These are phyloP conservation scores for Camponotus fellah DNA, from an alignment of 2,888 invertebrate species.

Conservation along the genomic window DNA sequence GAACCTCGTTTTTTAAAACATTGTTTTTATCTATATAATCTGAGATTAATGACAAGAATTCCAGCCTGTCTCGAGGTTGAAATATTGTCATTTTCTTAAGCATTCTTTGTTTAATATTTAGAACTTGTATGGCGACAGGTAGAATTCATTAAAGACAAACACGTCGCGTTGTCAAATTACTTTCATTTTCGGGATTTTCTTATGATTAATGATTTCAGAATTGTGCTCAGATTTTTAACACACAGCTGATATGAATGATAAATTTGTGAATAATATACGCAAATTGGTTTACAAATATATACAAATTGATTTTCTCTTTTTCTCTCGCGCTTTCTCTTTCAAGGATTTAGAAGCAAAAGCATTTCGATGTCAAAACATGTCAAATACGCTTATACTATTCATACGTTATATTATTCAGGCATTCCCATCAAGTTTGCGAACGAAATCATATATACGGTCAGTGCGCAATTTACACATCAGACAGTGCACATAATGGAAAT, in stretches of 20 bases:
- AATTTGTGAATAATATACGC: conserved; percentile 40
- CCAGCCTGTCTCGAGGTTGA: conserved; percentile 22
- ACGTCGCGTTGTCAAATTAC: conserved; percentile 63
- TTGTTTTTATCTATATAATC: conserved; percentile 49
- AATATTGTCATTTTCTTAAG: conserved; percentile 61
- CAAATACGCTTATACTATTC: background rate
- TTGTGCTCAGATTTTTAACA: conserved; percentile 26
- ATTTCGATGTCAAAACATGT: conserved; percentile 24
- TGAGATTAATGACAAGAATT: conserved; percentile 59
- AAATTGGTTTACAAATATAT: conserved; percentile 23
- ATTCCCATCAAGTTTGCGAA: conserved; percentile 38
- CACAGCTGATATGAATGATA: conserved; percentile 33
- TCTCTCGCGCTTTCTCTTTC: background rate
- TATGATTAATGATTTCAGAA: conserved; percentile 35
- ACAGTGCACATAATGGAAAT: conserved; percentile 49
- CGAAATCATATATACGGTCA: conserved; percentile 42
- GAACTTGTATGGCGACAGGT: conserved; percentile 6
- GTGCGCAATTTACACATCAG: conserved; percentile 38
- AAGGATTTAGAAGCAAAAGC: conserved; percentile 20
- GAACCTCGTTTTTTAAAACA: background rate
- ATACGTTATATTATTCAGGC: background rate
- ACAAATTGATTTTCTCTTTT: conserved; percentile 7
- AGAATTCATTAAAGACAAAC: conserved; percentile 60
- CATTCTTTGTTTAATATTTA: conserved; percentile 43
- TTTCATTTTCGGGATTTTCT: conserved; percentile 59